Evolutionary conservation across 64 coral and sea anemone species (phyloP), one percentile per base, ranked within the genome.

Genomic region (Stylophora pistillata): DNA sequence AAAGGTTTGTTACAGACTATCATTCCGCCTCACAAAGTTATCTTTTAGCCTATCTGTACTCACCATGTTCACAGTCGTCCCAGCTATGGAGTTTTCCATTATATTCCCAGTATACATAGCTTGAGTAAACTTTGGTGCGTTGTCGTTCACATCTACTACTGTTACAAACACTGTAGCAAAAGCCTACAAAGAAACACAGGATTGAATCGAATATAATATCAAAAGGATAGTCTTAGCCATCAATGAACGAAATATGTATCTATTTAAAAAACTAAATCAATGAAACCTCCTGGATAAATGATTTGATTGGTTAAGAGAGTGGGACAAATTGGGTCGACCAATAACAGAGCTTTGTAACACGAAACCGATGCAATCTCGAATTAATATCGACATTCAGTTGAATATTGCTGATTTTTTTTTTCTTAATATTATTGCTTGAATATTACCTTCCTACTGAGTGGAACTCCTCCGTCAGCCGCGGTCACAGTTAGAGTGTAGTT

Each of bases 111-210:
- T 86, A 77, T 98, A 98, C 5, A 65, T 57, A 20, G 79, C 72
- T 28, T 89, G 84, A 17, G 89, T 73, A 65, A 98, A 98, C 71
- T 87, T 15, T 33, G 96, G 96, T 4, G 72, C 18, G 25, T 95
- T 92, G 41, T 98, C 96, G 71, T 98, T 98, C 16, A 79, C 81
- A 91, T 98, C 96, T 17, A 93, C 72, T 16, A 98, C 90, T n/a
- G 81, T 92, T 28, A 98, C 59, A 84, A 89, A 78, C 34, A 95
- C 87, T 27, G 41, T 92, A 32, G 92, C 89, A 75, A 78, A 77
- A 11, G 89, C 96, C 96, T 96, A 25, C 79, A 61, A 53, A 15
- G 29, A n/a, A 58, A 87, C 13, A 58, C 10, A 47, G 37, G 37
- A 20, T 28, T 47, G 20, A 25, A 28, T 31, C 17, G 3, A 11